A percentile compares a stretch with the other conserved stretches of the same genome.
Evolutionary conservation across 2,113 vertebrate genomes (phyloP).

Genomic region (Pandion haliaetus): DNA sequence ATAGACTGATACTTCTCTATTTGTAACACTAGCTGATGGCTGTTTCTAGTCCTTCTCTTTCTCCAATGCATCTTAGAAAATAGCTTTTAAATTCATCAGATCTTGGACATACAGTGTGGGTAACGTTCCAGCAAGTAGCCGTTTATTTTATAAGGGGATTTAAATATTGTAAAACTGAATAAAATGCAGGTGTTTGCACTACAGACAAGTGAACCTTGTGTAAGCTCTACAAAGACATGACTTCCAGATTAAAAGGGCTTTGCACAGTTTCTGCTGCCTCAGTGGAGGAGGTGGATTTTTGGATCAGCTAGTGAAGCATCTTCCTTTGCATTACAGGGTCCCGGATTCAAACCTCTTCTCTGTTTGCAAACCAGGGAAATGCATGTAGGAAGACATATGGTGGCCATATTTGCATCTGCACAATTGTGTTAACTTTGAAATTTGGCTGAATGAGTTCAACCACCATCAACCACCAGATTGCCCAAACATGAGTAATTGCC

Average conservation of each 20-base stretch:
- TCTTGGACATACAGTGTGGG: slow-evolving; percentile 12
- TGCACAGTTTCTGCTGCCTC: background rate
- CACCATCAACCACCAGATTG: background rate
- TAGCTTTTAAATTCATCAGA: slow-evolving; percentile 32
- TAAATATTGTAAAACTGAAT: slow-evolving; percentile 67
- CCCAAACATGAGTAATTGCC: background rate
- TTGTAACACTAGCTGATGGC: background rate
- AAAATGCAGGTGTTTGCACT: slow-evolving; percentile 52
- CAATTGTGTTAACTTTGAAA: background rate
- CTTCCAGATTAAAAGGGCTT: slow-evolving; percentile 18
- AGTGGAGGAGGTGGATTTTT: background rate
- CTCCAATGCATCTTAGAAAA: slow-evolving; percentile 15
- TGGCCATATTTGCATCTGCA: background rate
- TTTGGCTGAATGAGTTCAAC: background rate
- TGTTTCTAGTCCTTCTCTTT: background rate
- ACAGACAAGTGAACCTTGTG: background rate
- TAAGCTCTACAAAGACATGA: background rate
- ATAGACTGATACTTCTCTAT: background rate
- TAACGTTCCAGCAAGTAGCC: slow-evolving; percentile 16
- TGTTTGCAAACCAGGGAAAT: background rate
- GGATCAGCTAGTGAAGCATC: background rate
- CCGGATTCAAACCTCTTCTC: background rate
- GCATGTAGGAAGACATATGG: background rate
- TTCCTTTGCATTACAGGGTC: background rate
- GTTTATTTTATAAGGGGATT: slow-evolving; percentile 69